Conservation (phyloP, 2,113 vertebrate genomes). For the Corythornis vintsioides region DNA sequence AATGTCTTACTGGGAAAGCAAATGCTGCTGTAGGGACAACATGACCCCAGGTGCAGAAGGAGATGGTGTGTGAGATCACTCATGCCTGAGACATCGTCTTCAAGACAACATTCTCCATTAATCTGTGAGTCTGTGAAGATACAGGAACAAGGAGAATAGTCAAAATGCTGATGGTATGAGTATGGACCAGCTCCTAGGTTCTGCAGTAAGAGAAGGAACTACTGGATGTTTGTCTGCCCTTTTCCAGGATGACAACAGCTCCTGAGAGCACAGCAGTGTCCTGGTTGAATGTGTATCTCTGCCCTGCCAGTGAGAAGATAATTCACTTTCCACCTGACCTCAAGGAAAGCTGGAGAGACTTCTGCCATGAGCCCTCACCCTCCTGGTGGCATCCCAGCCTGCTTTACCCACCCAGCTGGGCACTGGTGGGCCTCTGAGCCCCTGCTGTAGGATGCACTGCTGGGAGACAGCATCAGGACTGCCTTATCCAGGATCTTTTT, state of each 20-base stretch:
- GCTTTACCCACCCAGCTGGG: neutral
- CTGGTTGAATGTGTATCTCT: rapidly evolving
- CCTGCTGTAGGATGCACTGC: rapidly evolving
- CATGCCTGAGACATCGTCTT: neutral
- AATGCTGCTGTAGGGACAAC: neutral
- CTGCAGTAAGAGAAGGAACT: rapidly evolving
- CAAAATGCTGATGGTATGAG: neutral
- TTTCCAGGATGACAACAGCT: neutral
- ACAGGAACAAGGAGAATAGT: rapidly evolving
- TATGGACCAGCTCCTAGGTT: neutral
- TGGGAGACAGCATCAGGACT: neutral
- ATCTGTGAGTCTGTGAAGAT: neutral
- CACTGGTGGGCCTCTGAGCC: rapidly evolving
- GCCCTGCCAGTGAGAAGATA: neutral
- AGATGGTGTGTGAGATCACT: neutral
- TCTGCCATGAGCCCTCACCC: neutral
- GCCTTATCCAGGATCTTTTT: neutral
- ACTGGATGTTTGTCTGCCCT: neutral
- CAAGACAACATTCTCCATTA: neutral
- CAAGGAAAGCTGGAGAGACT: neutral
- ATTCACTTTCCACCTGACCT: neutral
- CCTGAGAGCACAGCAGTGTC: rapidly evolving
- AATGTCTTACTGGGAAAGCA: neutral
- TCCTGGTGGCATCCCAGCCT: neutral
- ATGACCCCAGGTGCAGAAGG: rapidly evolving